phyloP scores from a whole-genome alignment of 2,113 vertebrate species.

The Eupsittula cactorum region DNA sequence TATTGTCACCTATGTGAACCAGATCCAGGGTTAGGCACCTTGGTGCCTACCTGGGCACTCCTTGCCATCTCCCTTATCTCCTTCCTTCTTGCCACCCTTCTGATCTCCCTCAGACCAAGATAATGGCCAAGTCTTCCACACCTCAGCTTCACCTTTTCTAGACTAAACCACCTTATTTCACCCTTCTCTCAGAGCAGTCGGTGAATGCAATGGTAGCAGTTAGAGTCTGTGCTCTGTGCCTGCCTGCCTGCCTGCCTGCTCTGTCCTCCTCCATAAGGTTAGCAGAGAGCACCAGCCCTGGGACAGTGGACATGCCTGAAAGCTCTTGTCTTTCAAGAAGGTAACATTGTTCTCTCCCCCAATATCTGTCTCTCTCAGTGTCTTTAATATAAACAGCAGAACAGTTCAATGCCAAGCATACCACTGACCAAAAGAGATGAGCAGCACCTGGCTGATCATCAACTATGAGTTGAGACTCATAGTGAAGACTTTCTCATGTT shows the following conservation, averaged over 20 bases:
- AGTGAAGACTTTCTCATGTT: neutral
- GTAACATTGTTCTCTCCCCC: rapidly evolving
- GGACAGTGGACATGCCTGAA: neutral
- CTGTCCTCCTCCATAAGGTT: neutral
- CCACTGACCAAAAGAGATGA: neutral
- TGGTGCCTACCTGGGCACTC: neutral
- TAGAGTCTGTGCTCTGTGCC: neutral
- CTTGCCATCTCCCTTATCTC: neutral
- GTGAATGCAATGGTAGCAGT: neutral
- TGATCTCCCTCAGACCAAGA: neutral
- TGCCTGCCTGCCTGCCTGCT: neutral
- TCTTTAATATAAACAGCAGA: neutral
- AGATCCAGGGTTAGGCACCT: neutral
- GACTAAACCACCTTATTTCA: neutral
- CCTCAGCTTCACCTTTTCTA: neutral
- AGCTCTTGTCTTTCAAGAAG: neutral
- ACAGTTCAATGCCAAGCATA: neutral
- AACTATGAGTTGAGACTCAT: neutral
- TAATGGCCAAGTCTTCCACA: neutral
- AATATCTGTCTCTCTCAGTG: neutral
- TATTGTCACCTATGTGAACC: neutral
- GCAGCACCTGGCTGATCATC: neutral
- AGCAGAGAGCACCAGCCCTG: neutral
- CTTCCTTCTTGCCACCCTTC: neutral
- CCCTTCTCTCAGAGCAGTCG: neutral